These are phyloP conservation scores for Ormyrus nitidulus DNA, from an alignment of 2,888 invertebrate genomes.

Conservation along the genomic window DNA sequence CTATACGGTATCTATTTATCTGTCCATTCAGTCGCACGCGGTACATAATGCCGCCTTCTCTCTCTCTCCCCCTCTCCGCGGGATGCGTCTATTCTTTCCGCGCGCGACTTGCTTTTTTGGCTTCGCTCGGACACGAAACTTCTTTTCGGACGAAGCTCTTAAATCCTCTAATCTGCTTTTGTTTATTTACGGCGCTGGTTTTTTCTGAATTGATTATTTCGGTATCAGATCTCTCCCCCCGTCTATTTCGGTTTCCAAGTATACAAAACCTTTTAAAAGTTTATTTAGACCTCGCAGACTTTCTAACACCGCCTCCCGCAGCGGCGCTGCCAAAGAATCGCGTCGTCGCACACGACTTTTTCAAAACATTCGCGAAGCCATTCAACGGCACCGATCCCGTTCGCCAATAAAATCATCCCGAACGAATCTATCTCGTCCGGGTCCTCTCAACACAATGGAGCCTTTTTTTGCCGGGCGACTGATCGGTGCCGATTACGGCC, in stretches of 20 bases:
- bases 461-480: conserved; percentile 10
- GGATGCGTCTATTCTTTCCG: not conserved
- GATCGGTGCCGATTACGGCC: conserved; percentile 50
- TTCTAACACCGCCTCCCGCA: not conserved
- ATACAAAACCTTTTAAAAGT: not conserved
- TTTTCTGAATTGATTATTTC: not conserved
- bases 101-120: not conserved
- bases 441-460: too few species aligned
- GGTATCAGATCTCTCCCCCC: too few species aligned
- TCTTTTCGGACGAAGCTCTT: not conserved
- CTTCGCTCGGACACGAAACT: not conserved
- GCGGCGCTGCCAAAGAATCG: too few species aligned
- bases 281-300: not conserved
- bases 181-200: conserved; percentile 6
- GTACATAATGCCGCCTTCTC: conserved; percentile 6
- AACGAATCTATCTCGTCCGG: too few species aligned
- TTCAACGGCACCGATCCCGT: too few species aligned
- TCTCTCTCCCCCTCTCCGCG: not conserved
- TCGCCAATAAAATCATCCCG: too few species aligned
- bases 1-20: conserved; percentile 17
- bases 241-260: too few species aligned
- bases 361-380: too few species aligned
- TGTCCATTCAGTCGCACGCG: conserved; percentile 5
- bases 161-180: not conserved
- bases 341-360: too few species aligned